A percentile compares a stretch with the other conserved stretches of the same genome.
Conservation (phyloP, 2,888 invertebrate genomes). For the Cephus rjabovi region DNA sequence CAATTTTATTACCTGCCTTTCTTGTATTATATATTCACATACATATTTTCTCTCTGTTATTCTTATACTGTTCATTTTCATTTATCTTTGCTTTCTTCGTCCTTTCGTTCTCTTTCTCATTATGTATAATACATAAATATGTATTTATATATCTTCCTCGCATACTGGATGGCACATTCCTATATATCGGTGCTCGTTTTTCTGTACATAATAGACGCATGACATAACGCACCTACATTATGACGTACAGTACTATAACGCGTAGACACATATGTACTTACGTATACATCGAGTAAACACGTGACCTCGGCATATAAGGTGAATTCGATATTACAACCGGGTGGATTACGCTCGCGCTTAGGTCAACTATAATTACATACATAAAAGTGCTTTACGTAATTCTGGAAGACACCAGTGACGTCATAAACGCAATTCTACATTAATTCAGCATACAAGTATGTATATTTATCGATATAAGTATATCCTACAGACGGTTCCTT, state of each 20-base stretch:
- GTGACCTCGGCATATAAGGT: not conserved
- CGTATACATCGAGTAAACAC: not conserved
- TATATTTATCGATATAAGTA: not conserved
- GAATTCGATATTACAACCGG: not conserved
- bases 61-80: conserved; percentile 23
- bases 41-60: conserved; percentile 26
- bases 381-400: not conserved
- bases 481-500: not conserved
- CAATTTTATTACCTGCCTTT: conserved; percentile 44
- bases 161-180: conserved; percentile 57
- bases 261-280: not conserved
- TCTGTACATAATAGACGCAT: conserved; percentile 8
- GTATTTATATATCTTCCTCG: conserved; percentile 32
- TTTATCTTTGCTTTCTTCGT: conserved; percentile 20
- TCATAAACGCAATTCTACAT: not conserved
- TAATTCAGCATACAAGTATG: not conserved
- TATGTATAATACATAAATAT: not conserved
- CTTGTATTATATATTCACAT: conserved; percentile 47
- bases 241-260: not conserved
- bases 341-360: not conserved
- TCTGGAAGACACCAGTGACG: not conserved
- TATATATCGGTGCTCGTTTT: conserved; percentile 39
- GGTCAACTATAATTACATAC: not conserved
- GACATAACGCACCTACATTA: not conserved
- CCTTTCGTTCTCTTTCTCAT: conserved; percentile 18